A percentile compares a stretch with the other conserved stretches of the same genome.
These are phyloP conservation scores for Cotesia chilonis DNA, from an alignment of 1,140 invertebrate species.

Conservation along the genomic window DNA sequence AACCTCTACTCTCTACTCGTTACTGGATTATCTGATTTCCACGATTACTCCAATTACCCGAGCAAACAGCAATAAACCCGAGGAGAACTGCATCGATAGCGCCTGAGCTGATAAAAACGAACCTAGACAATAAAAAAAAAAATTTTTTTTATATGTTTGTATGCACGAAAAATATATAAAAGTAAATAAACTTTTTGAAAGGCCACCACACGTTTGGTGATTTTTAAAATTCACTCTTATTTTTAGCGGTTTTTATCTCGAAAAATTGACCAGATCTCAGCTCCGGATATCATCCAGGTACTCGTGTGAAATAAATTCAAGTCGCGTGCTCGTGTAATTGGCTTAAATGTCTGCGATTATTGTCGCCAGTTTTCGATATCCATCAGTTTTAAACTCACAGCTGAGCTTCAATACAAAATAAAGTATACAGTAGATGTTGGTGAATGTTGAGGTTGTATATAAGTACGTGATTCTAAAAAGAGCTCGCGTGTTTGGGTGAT, in stretches of 20 bases:
- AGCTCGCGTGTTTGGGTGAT: too few relatives aligned
- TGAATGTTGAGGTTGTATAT: not conserved
- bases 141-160: too few relatives aligned
- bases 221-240: too few relatives aligned
- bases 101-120: not conserved
- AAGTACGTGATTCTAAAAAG: too few relatives aligned
- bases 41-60: slow-evolving; percentile 33
- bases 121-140: not conserved
- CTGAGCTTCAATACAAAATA: not conserved
- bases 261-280: not conserved
- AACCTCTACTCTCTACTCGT: not conserved
- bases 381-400: slow-evolving; percentile 8
- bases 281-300: not conserved
- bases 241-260: too few relatives aligned
- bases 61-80: slow-evolving; percentile 17
- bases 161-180: too few relatives aligned
- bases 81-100: not conserved
- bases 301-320: slow-evolving; percentile 29
- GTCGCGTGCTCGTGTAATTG: slow-evolving; percentile 33
- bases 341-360: slow-evolving; percentile 21
- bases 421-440: too few relatives aligned
- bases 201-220: too few relatives aligned
- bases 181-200: too few relatives aligned
- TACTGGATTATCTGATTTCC: slow-evolving; percentile 30
- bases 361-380: slow-evolving; percentile 19